These are phyloP conservation scores for Stercorarius parasiticus DNA, from an alignment of 2,113 vertebrate species.

Conservation along the genomic window DNA sequence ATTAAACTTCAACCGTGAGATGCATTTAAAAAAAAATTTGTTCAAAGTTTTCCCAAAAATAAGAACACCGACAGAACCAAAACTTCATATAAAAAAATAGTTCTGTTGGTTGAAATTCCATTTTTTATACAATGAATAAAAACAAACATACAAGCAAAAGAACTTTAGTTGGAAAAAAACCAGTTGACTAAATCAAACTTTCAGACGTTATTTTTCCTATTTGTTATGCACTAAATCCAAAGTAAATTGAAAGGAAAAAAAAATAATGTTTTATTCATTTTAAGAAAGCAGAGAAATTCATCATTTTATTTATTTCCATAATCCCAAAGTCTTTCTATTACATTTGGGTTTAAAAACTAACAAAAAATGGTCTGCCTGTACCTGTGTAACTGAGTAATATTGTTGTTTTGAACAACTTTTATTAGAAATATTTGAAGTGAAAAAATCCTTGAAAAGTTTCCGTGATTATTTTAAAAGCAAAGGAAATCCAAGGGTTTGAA, in stretches of 20 bases:
- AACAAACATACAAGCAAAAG: neutral
- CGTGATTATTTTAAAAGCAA: neutral
- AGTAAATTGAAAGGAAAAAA: neutral
- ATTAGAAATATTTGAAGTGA: neutral
- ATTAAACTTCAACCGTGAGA: neutral
- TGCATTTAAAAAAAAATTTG: neutral
- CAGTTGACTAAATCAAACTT: neutral
- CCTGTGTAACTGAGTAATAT: neutral
- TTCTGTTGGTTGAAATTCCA: neutral
- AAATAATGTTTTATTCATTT: neutral
- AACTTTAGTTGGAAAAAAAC: fast-evolving
- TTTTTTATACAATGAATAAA: neutral
- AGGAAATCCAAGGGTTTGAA: neutral
- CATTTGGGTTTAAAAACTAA: neutral
- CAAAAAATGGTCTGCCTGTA: neutral
- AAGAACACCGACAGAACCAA: neutral
- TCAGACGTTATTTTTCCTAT: neutral
- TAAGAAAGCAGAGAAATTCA: neutral
- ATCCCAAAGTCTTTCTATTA: neutral
- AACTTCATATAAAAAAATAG: neutral
- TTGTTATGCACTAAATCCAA: neutral
- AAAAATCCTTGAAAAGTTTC: neutral
- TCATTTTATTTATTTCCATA: neutral
- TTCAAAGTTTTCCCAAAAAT: neutral
- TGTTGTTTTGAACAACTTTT: neutral